Evolutionary conservation across 2,113 vertebrate species (phyloP).

Genomic region (Saguinus imperator): DNA sequence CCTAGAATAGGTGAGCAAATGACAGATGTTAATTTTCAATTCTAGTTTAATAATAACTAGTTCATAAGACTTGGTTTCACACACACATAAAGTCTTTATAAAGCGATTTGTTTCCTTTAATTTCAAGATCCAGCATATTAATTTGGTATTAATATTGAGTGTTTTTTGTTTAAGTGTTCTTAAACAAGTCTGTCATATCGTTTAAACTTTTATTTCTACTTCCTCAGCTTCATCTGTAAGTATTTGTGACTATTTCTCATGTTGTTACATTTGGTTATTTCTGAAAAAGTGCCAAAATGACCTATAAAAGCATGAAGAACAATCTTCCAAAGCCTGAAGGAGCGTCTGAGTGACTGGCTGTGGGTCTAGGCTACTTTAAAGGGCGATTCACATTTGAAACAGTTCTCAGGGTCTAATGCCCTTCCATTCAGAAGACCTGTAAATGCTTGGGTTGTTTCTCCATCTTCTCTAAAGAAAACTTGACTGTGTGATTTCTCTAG

Average conservation of each 20-base stretch:
- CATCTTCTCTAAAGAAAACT: background rate
- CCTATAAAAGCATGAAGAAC: background rate
- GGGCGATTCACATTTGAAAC: background rate
- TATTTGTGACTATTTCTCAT: background rate
- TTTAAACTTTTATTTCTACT: background rate
- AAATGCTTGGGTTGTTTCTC: background rate
- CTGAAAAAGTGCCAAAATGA: background rate
- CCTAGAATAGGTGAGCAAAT: background rate
- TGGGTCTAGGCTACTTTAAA: background rate
- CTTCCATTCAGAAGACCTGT: background rate
- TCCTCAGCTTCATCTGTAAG: background rate
- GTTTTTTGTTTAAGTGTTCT: background rate
- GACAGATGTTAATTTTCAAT: conserved; percentile 25
- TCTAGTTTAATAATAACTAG: conserved; percentile 11
- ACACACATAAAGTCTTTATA: conserved; percentile 12
- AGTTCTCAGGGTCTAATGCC: background rate
- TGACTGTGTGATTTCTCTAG: background rate
- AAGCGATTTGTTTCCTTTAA: conserved; percentile 42
- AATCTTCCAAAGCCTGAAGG: background rate
- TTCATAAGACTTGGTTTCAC: background rate
- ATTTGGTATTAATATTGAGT: background rate
- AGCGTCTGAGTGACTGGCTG: background rate
- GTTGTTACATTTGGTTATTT: background rate
- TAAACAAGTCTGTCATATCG: background rate
- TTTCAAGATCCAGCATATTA: background rate